Base-by-base conservation (phyloP, 2,113 vertebrate species). In the Sturnira hondurensis region DNA sequence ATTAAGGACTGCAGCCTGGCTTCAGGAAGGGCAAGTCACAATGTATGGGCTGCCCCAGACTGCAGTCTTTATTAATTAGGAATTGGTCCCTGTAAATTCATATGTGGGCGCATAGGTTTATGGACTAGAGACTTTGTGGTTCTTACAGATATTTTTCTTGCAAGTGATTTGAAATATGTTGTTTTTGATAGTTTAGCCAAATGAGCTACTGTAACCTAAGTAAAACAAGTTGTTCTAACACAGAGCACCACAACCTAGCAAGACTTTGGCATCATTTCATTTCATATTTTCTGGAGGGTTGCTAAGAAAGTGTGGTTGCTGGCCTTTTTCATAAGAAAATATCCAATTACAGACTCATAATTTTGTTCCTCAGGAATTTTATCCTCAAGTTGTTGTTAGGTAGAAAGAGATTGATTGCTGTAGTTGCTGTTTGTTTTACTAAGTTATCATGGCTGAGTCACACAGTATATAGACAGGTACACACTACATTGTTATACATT, bases 111-210 rank as follows among this genome's bases (percentile, higher is more conserved):
- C 56, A 8, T 31, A 63, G 38, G 45, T 89, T 91, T 88, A 54
- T 70, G 45, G n/a, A 74, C 61, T 52, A 50, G 73, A 93, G 70
- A 68, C 45, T 82, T 36, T 87, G 90, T 94, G 82, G 74, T 33
- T 52, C 95, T 74, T 80, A 85, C 93, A 94, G 74, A 93, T 76
- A 93, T 94, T 95, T 96, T 92, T 88, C 76, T 89, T 56, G 65
- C 50, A 82, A 89, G 47, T 83, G 78, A 88, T 83, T 88, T 92
- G 31, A 94, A 89, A 93, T 68, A 61, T 22, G 31, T 58, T 84
- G 19, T 47, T 96, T 91, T 87, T 80, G 8, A 73, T 67, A 78
- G 87, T 94, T 92, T 52, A 90, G 61, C 82, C 73, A 93, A 95
- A 93, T 28, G 61, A 96, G 50, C 67, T 87, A 65, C 80, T 81